Base-by-base conservation (phyloP, 2,888 invertebrate species). In the Odontocolon sp. region DNA sequence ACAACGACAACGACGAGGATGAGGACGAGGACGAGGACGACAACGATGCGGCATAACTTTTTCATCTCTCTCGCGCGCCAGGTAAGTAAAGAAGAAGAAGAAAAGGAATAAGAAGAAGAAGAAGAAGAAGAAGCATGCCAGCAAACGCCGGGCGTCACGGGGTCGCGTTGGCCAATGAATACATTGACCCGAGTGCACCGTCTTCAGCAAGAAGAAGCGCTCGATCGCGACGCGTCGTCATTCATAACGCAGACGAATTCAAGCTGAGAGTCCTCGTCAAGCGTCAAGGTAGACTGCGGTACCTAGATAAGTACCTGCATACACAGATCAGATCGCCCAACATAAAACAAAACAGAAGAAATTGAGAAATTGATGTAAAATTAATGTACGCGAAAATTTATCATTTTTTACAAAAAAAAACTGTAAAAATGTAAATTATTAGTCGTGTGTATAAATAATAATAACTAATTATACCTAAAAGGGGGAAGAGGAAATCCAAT, bases 141-240 rank as follows among this genome's bases (percentile, higher is more conserved):
- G 80, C 79, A 83, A 70, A 67, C 61, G 56, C 66, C 23, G 52
- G 54, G 63, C 67, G 76, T 71, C 79, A 79, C 80, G 81, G 82
- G 84, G 84, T 86, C 85, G 78, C 71, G 76, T 69, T 79, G 82
- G 63, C 83, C 84, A 84, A 84, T 84, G 85, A 85, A 85, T 85
- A 85, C 82, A 86, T 85, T 86, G 85, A 85, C 86, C 85, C 72
- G 61, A 64, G 80, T 67, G 75, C 80, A 67, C 72, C 77, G 64
- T 54, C 67, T 70, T 36, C 33, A 28, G 38, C 23, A 56, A 36
- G 40, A 72, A 63, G 50, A 28, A 68, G 42, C 63, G 47, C 2
- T 63, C 26, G 42, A 56, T 59, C 40, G 57, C 47, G 26, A 59
- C 40, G 18, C 54, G 23, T 57, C 42, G 63, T 63, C 63, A 63